phyloP scores from a whole-genome alignment of 2,797 vertebrate genomes.

The Tangara arthus region DNA sequence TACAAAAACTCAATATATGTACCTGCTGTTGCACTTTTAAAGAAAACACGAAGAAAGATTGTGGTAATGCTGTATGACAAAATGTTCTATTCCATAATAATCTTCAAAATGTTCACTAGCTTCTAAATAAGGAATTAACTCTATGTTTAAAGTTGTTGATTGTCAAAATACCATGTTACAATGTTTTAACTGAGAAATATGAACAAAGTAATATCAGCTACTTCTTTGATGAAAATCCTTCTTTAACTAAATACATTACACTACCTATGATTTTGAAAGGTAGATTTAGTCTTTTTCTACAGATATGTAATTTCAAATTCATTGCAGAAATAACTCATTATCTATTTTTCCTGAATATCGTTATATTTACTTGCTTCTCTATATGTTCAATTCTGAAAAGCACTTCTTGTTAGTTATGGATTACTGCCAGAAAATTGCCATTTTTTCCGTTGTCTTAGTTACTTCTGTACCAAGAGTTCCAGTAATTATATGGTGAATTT shows the following conservation, averaged over 20 bases:
- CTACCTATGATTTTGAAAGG: neutral
- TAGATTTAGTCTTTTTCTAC: neutral
- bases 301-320: neutral
- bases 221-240: neutral
- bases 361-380: neutral
- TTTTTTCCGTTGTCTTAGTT: neutral
- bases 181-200: slow-evolving; percentile 35
- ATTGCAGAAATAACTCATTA: neutral
- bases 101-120: slow-evolving; percentile 24
- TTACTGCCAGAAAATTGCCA: neutral
- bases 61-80: neutral
- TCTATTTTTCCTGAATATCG: neutral
- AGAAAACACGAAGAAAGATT: slow-evolving; percentile 50
- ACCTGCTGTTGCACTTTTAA: neutral
- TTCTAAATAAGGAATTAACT: slow-evolving; percentile 17
- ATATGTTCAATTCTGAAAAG: neutral
- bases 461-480: neutral
- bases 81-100: slow-evolving; percentile 27
- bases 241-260: slow-evolving; percentile 16
- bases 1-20: neutral
- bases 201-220: slow-evolving; percentile 8
- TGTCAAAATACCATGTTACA: slow-evolving; percentile 32
- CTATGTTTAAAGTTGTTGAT: slow-evolving; percentile 22
- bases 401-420: neutral
- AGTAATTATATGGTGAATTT: neutral